A percentile compares a stretch with the other conserved stretches of the same genome.
phyloP scores from a whole-genome alignment of 2,113 vertebrate species.

The Sylvia atricapilla region DNA sequence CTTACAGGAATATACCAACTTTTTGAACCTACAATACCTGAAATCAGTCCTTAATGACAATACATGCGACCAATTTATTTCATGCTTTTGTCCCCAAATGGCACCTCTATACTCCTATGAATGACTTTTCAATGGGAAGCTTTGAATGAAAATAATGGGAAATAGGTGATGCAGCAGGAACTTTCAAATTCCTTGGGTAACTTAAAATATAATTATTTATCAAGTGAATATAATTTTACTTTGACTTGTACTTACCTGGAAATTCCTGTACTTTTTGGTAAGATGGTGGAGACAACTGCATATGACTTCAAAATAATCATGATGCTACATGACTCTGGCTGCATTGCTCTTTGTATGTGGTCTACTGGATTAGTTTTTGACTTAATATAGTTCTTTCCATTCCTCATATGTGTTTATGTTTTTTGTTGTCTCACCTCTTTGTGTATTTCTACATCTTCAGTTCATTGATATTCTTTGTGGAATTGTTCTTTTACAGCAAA shows the following conservation, averaged over 20 bases:
- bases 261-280: neutral
- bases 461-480: neutral
- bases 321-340: neutral
- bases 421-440: neutral
- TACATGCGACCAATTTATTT: neutral
- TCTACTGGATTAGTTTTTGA: neutral
- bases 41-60: neutral
- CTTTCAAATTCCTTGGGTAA: neutral
- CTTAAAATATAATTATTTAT: neutral
- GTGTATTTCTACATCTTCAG: neutral
- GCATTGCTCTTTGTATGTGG: neutral
- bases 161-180: neutral
- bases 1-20: neutral
- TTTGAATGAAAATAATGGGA: neutral
- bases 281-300: neutral
- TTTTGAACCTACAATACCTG: neutral
- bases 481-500: neutral
- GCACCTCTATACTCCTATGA: rapidly evolving
- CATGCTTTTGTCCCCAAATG: neutral
- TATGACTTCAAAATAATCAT: neutral
- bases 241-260: neutral
- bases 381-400: neutral
- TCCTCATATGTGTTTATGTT: neutral
- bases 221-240: neutral
- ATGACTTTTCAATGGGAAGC: neutral